These are phyloP conservation scores for Teleogryllus oceanicus DNA, from an alignment of 2,888 invertebrate genomes.

Conservation along the genomic window DNA sequence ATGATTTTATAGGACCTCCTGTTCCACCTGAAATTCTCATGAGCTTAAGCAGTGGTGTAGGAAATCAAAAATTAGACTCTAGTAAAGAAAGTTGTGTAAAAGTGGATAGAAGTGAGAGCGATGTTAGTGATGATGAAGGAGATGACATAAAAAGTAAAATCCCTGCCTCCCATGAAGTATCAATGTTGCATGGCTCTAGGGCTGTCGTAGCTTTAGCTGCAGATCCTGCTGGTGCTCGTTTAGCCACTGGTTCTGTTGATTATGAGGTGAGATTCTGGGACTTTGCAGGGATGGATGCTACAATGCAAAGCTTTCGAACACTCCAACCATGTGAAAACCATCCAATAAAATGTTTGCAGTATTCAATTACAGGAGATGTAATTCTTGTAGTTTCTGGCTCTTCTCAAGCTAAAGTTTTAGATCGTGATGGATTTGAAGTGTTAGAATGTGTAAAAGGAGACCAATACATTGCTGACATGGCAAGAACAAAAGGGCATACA, in stretches of 20 bases:
- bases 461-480: slow-evolving; percentile 93
- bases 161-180: slow-evolving; percentile 72
- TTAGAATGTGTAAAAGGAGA: slow-evolving; percentile 93
- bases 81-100: background rate
- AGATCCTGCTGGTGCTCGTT: slow-evolving; percentile 90
- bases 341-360: slow-evolving; percentile 84
- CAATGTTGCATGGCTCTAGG: slow-evolving; percentile 84
- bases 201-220: slow-evolving; percentile 86
- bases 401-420: slow-evolving; percentile 88
- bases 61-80: slow-evolving; percentile 43
- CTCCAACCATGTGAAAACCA: slow-evolving; percentile 93
- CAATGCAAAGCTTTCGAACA: slow-evolving; percentile 84
- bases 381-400: slow-evolving; percentile 90
- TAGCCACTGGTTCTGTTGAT: slow-evolving; percentile 89
- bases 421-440: slow-evolving; percentile 90
- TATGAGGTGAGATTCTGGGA: slow-evolving; percentile 98
- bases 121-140: slow-evolving; percentile 42
- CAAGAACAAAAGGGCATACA: slow-evolving; percentile 89
- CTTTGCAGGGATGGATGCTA: slow-evolving; percentile 96
- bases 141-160: slow-evolving; percentile 50
- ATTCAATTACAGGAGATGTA: slow-evolving; percentile 90
- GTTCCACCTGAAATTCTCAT: slow-evolving; percentile 47
- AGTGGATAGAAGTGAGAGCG: slow-evolving; percentile 37
- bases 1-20: slow-evolving; percentile 60
- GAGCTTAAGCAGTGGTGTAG: slow-evolving; percentile 38